phyloP scores from a whole-genome alignment of 1,140 invertebrate genomes.

The Drosophila yakuba region DNA sequence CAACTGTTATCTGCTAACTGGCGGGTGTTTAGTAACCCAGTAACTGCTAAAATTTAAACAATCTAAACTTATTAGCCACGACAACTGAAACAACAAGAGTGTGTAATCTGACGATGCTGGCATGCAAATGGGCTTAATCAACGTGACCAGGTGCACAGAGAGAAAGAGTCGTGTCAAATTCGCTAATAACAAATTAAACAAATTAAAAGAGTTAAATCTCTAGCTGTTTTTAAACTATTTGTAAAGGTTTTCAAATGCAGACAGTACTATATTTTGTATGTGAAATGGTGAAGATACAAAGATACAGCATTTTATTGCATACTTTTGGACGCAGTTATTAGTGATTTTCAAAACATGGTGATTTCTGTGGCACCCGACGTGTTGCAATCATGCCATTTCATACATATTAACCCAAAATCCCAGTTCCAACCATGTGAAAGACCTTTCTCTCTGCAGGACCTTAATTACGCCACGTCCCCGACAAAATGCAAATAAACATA shows the following conservation, averaged over 20 bases:
- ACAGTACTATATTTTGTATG: not conserved
- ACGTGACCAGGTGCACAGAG: slow-evolving; percentile 17
- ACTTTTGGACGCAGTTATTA: not conserved
- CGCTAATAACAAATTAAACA: not conserved
- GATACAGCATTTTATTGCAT: not conserved
- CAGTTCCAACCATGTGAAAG: not conserved
- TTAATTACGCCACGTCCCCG: not conserved
- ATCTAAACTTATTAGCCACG: slow-evolving; percentile 37
- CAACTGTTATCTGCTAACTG: slow-evolving; percentile 30
- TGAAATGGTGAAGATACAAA: too few species aligned
- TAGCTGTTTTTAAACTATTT: not conserved
- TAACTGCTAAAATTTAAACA: slow-evolving; percentile 37
- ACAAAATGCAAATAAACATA: slow-evolving; percentile 7
- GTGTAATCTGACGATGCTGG: slow-evolving; percentile 34
- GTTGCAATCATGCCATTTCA: not conserved
- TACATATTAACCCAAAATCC: not conserved
- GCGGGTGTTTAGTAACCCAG: slow-evolving; percentile 33
- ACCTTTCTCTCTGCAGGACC: slow-evolving; percentile 23
- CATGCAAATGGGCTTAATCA: slow-evolving; percentile 71
- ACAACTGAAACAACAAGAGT: slow-evolving; percentile 11
- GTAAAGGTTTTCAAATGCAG: not conserved
- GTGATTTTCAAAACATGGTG: not conserved
- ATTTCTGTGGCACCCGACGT: not conserved
- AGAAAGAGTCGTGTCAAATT: not conserved
- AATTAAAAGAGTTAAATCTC: not conserved